A percentile compares a stretch with the other conserved stretches of the same genome.
Evolutionary conservation across 2,888 invertebrate species (phyloP).

Genomic region (Sussaba pulchella): DNA sequence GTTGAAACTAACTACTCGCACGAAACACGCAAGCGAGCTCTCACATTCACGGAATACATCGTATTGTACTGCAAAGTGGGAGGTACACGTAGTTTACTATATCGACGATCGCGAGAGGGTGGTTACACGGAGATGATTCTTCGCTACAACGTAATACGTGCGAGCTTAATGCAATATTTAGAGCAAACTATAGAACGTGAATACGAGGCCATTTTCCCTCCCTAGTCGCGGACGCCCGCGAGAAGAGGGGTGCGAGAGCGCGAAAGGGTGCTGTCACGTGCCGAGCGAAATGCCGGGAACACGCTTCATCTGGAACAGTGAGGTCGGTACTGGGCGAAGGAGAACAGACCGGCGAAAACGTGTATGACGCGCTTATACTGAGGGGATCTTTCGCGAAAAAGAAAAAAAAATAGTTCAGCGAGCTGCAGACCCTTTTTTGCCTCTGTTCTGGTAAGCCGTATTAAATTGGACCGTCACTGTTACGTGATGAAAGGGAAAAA

Average conservation of each 20-base stretch:
- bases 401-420: conserved; percentile 44
- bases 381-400: conserved; percentile 63
- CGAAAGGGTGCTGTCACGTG: conserved; percentile 76
- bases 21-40: conserved; percentile 3
- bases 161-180: conserved; percentile 77
- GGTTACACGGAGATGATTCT: conserved; percentile 51
- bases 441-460: conserved; percentile 65
- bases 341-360: conserved; percentile 45
- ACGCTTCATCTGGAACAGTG: conserved; percentile 63
- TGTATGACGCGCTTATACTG: conserved; percentile 51
- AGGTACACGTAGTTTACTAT: background rate
- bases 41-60: conserved; percentile 14
- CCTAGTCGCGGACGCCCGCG: conserved; percentile 31
- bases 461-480: conserved; percentile 64
- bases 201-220: conserved; percentile 72
- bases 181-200: conserved; percentile 71
- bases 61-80: background rate
- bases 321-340: conserved; percentile 29
- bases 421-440: conserved; percentile 62
- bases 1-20: background rate
- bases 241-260: conserved; percentile 43
- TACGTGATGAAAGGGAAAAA: conserved; percentile 64
- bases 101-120: conserved; percentile 36
- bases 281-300: conserved; percentile 75
- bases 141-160: conserved; percentile 70